Conservation (phyloP, 2,888 invertebrate species). For the Pollenia amentaria region DNA sequence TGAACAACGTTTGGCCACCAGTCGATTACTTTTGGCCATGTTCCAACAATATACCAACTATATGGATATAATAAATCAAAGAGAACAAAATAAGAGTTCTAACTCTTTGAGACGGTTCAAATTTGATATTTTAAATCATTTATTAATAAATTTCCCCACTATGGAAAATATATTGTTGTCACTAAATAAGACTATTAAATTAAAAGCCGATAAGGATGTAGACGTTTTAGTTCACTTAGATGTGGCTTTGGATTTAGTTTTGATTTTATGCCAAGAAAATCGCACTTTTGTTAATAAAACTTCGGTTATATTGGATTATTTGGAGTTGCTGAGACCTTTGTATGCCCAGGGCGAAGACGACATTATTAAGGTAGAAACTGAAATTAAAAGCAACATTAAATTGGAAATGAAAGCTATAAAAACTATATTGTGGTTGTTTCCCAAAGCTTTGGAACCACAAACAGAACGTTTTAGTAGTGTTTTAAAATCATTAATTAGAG, state of each 20-base stretch:
- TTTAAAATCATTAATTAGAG: slow-evolving; percentile 86
- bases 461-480: slow-evolving; percentile 86
- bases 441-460: slow-evolving; percentile 85
- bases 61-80: slow-evolving; percentile 78
- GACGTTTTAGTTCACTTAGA: slow-evolving; percentile 83
- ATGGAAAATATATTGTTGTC: slow-evolving; percentile 82
- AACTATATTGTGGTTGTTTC: slow-evolving; percentile 84
- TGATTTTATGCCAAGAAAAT: slow-evolving; percentile 82
- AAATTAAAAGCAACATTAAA: slow-evolving; percentile 75
- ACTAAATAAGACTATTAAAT: slow-evolving; percentile 78
- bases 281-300: slow-evolving; percentile 83
- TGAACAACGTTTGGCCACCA: slow-evolving; percentile 81
- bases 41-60: slow-evolving; percentile 84
- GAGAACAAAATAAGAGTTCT: slow-evolving; percentile 80
- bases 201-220: slow-evolving; percentile 60
- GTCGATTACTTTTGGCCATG: slow-evolving; percentile 84
- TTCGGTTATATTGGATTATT: slow-evolving; percentile 81
- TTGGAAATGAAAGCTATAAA: slow-evolving; percentile 83
- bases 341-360: slow-evolving; percentile 77
- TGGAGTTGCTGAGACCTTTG: slow-evolving; percentile 82
- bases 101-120: slow-evolving; percentile 82
- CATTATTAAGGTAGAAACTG: not conserved
- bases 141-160: slow-evolving; percentile 82
- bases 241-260: slow-evolving; percentile 81
- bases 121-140: slow-evolving; percentile 84